Base-by-base conservation (phyloP, 92 coral and sea anemone genomes). In the Paramuricea clavata region DNA sequence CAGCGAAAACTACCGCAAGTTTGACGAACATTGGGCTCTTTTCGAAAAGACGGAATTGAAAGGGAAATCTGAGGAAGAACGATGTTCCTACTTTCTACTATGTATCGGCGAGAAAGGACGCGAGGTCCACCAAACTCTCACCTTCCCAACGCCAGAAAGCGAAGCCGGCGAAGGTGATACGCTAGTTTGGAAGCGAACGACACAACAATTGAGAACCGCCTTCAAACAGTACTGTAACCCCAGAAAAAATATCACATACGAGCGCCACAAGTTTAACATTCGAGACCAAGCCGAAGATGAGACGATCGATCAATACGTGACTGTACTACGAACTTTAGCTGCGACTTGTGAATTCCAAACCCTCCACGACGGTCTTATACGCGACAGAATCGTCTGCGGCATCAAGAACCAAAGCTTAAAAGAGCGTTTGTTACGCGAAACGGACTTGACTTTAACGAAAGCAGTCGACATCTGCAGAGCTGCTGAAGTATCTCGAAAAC, bases 371-470 rank as follows among this genome's bases (percentile, higher is more conserved):
- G 87, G 90, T 33, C 78, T 85, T 5, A 71, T 89, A 12, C 41
- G 86, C 28, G 81, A 87, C 67, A 13, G 87, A 67, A 81, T 90
- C 17, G 87, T 90, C 16, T 43, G 91, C 56, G 91, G 93, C 28
- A 90, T 87, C 72, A 41, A 32, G 16, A 81, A 74, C 67, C 69
- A 81, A 82, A 22, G 70, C 2, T 25, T 90, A 28, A 41, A 70
- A 70, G 80, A 83, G 26, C 56, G 87, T 28, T 17, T 32, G 7
- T 60, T 83, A 11, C 75, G 74, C 59, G 87, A 83, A 31, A 31
- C 69, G n/a, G 80, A 80, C 39, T 23, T 76, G n/a, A 76, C 71
- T 11, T 56, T 62, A 27, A 68, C 83, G 47, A 74, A 89, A 36
- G 89, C 85, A 21, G 9, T 83, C 12, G 76, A 83, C 83, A 83